Conservation (phyloP, 2,888 invertebrate species). For the Trichopoda pennipes region DNA sequence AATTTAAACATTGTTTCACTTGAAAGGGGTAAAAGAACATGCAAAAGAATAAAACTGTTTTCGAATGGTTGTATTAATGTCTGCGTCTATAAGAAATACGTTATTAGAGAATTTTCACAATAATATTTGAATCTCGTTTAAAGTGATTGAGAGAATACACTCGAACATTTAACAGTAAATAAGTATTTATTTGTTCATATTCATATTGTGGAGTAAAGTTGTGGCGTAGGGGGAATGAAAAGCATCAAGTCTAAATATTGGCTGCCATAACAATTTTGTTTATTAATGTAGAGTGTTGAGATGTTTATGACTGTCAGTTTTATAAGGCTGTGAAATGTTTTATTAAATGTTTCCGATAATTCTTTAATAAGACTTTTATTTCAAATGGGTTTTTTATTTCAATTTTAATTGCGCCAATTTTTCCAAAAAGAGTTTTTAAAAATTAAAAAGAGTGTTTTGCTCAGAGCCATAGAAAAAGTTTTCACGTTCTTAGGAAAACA, state of each 20-base stretch:
- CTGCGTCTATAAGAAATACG: constrained; percentile 34
- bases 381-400: constrained; percentile 41
- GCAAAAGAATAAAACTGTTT: constrained; percentile 19
- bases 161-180: not conserved
- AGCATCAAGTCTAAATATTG: constrained; percentile 30
- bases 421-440: constrained; percentile 5
- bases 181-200: not conserved
- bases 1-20: not conserved
- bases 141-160: constrained; percentile 12
- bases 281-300: constrained; percentile 65
- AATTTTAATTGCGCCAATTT: constrained; percentile 21
- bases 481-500: too few relatives aligned
- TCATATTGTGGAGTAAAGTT: not conserved
- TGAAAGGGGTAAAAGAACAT: constrained; percentile 25
- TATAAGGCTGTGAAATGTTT: constrained; percentile 68
- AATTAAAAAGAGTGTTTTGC: too few relatives aligned
- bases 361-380: constrained; percentile 66
- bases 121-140: constrained; percentile 30
- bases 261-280: constrained; percentile 57
- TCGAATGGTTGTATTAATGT: not conserved
- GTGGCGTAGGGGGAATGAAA: not conserved
- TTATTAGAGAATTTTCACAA: too few relatives aligned
- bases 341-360: constrained; percentile 65
- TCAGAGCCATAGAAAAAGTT: too few relatives aligned
- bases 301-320: constrained; percentile 68